These are phyloP conservation scores for Steromphala cineraria DNA, from an alignment of 2,888 invertebrate genomes.

Conservation along the genomic window DNA sequence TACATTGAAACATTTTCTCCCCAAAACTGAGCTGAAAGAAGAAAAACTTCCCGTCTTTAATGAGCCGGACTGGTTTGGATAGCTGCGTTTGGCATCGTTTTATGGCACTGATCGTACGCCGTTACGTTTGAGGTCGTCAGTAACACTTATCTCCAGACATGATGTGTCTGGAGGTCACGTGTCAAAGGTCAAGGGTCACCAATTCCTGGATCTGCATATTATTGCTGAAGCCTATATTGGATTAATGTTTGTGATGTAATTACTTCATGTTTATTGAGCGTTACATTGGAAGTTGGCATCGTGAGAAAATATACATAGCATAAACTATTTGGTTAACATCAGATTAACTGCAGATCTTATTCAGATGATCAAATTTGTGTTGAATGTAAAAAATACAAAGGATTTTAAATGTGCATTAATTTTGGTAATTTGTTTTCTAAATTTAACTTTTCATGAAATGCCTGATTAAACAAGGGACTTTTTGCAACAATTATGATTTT, in stretches of 20 bases:
- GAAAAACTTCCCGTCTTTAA: background rate
- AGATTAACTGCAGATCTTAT: no score
- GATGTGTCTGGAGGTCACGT: background rate
- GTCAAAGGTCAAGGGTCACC: background rate
- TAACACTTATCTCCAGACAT: background rate
- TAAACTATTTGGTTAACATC: no score
- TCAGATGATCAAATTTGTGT: no score
- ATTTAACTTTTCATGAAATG: no score
- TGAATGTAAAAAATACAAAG: no score
- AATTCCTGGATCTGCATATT: background rate
- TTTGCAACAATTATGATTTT: no score
- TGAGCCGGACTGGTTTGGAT: background rate
- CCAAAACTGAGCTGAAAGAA: background rate
- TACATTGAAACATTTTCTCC: conserved; percentile 6
- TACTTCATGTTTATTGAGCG: background rate
- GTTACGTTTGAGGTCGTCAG: background rate
- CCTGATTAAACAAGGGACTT: no score
- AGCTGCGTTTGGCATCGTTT: background rate
- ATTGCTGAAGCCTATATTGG: background rate
- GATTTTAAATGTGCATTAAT: no score
- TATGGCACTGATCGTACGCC: background rate
- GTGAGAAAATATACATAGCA: background rate
- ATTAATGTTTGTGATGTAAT: background rate
- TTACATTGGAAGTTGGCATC: background rate
- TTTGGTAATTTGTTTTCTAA: no score